Base-by-base conservation (phyloP, 2,113 vertebrate genomes). In the Vanacampus margaritifer region DNA sequence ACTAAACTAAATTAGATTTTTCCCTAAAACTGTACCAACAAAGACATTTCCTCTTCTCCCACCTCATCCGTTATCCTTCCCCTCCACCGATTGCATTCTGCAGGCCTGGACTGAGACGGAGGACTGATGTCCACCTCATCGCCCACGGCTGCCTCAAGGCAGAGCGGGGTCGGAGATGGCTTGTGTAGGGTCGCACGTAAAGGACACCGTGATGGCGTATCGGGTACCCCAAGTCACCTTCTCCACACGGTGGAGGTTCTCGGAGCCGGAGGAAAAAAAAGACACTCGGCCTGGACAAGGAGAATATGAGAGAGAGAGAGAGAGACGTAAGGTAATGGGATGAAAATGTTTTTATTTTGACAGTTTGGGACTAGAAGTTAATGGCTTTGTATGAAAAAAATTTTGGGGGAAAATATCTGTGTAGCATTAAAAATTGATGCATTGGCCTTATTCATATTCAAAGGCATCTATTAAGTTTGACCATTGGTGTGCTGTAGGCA, bases 261-360 rank as follows among this genome's bases (percentile, higher is more conserved):
- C 97, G 0, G 97, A 95, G 3, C 96, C 97, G 0, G 97, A 99
- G n/a, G 95, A 96, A 90, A 98, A 99, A 80, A 98, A 98, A 12
- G 95, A 95, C 65, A 99, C 90, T 14, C 96, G 91, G 0, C 97
- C 97, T 99, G 90, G 1, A 72, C 43, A 51, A 59, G 72, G 65
- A 3, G 74, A 24, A 45, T 60, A 64, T 0, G 8, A 32, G n/a
- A 6, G 66, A 23, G 37, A 3, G 10, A 17, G 5, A 19, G n/a
- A 41, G 10, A 64, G 19, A 10, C 28, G 48, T 71, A 56, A 74
- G 9, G 2, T 59, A 39, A 24, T 17, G 67, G 5, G 12, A 45
- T 23, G 16, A 16, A 48, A 66, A 46, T 23, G 28, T 13, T 21
- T 3, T 51, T 64, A 43, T 54, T 37, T 67, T 16, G 39, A 32